Evolutionary conservation across 1,140 invertebrate species (phyloP), one percentile per base, ranked within the genome.

Genomic region (Neodiprion virginianus): DNA sequence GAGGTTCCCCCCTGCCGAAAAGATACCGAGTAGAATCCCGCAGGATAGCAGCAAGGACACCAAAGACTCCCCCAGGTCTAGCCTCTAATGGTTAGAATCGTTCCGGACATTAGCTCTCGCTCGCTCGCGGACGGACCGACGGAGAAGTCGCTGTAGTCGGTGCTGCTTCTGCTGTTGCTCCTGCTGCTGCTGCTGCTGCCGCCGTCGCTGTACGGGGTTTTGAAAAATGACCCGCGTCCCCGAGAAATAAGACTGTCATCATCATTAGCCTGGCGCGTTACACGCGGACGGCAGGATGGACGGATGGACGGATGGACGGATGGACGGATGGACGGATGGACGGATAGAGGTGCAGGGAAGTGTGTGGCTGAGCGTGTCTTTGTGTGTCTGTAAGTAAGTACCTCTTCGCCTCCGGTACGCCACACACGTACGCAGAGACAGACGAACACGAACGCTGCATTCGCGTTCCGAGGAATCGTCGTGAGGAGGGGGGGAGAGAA

Each of bases 161-260:
- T 14, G 53, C n/a, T 61, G 53, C 11, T 61, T 40, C n/a, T 61
- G 53, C 11, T 61, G 1, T 40, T 40, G 28, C 28, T 40, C 28
- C 28, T 40, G 28, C 28, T 40, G 28, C 28, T 40, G 28, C 28
- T 40, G 28, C 28, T 40, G 28, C 28, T 61, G 53, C n/a, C 11
- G 53, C n/a, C 11, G 53, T 8, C n/a, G 53, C 11, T 61, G 8
- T 5, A 17, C 11, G 53, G 53, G 11, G 5, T 61, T 61, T 61
- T 61, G 53, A 61, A 61, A 61, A 61, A 61, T 61, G 53, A 61
- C 53, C 53, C 53, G 53, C 53, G 53, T 61, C 53, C 53, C 53
- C 53, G 53, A 61, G 53, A 61, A 61, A 61, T 61, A 61, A 61
- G 53, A 61, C 53, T 61, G 53, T 61, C 53, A 61, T 61, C 53